Conservation (phyloP, 1,140 invertebrate species). For the Calosoma granatense region DNA sequence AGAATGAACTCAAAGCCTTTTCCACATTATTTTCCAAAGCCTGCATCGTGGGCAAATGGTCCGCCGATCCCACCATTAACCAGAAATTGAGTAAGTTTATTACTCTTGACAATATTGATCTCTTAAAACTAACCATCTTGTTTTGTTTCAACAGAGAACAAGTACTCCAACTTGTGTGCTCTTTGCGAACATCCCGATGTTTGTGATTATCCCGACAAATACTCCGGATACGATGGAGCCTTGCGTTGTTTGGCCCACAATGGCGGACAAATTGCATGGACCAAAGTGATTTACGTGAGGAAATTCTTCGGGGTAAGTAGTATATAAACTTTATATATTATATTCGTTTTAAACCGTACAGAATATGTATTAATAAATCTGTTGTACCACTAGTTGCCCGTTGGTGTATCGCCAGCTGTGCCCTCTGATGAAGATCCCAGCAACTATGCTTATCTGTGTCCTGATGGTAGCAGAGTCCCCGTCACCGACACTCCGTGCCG, state of each 20-base stretch:
- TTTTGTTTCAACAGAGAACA: slow-evolving; percentile 43
- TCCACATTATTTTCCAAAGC: slow-evolving; percentile 63
- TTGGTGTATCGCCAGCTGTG: slow-evolving; percentile 39
- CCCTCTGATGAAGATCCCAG: slow-evolving; percentile 42
- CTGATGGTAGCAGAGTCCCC: slow-evolving; percentile 61
- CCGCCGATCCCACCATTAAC: slow-evolving; percentile 58
- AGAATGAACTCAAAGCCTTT: slow-evolving; percentile 62
- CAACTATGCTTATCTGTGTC: slow-evolving; percentile 66
- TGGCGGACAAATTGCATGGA: slow-evolving; percentile 72
- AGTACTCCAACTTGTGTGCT: slow-evolving; percentile 61
- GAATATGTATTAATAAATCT: no score
- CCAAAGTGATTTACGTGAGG: slow-evolving; percentile 67
- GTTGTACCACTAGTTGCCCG: slow-evolving; percentile 37
- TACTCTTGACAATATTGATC: not conserved
- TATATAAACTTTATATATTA: not conserved
- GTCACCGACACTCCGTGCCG: slow-evolving; percentile 57
- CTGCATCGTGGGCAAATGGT: slow-evolving; percentile 71
- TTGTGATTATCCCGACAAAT: slow-evolving; percentile 74
- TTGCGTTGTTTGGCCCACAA: slow-evolving; percentile 68
- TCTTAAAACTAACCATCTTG: slow-evolving; percentile 6
- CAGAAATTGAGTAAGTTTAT: slow-evolving; percentile 51
- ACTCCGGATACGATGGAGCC: slow-evolving; percentile 74
- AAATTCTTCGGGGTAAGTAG: slow-evolving; percentile 58
- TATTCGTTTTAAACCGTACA: not conserved
- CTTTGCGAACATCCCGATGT: slow-evolving; percentile 59